Evolutionary conservation across 2,888 invertebrate species (phyloP), one percentile per base, ranked within the genome.

Genomic region (Bibio marci): DNA sequence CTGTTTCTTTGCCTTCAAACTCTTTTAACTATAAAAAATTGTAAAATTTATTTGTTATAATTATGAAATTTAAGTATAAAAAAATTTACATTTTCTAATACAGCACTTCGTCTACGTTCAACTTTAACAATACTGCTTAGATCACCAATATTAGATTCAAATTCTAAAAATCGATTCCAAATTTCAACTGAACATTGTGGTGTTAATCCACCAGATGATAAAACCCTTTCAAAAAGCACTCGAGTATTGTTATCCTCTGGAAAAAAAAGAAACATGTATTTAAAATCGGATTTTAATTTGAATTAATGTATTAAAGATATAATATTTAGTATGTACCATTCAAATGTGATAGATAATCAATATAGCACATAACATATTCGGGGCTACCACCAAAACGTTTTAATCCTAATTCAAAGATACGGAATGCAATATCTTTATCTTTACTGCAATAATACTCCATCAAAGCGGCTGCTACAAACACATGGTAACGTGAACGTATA

Each of bases 381-480:
- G 95, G 90, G 52, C 87, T 82, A 50, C 90, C 85, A 0, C 86
- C 82, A 60, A 91, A 98, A 58, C 94, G 94, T 64, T 97, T 98
- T 38, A 98, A 65, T 0, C 98, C 98, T 39, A 98, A 66, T 59
- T 98, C 97, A 64, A 98, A 99, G 49, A 95, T 92, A 43, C 91
- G 70, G 62, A 92, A 91, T 1, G 94, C 94, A 40, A 95, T 88
- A 57, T 88, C 90, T 60, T 91, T 88, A 62, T 95, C 94, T 62
- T 99, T 98, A 30, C 88, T 92, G 58, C 97, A 97, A 55, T 95
- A 97, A 60, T 97, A 98, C 61, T 99, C 98, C 95, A 98, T 97
- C 0, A 95, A 67, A 0, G 98, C 95, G 0, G 97, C 94, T 0
- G 94, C 83, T 1, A 95, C 92, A 61, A 86, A 99, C 32, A 97